phyloP scores from a whole-genome alignment of 2,113 vertebrate genomes.

The Sula dactylatra region DNA sequence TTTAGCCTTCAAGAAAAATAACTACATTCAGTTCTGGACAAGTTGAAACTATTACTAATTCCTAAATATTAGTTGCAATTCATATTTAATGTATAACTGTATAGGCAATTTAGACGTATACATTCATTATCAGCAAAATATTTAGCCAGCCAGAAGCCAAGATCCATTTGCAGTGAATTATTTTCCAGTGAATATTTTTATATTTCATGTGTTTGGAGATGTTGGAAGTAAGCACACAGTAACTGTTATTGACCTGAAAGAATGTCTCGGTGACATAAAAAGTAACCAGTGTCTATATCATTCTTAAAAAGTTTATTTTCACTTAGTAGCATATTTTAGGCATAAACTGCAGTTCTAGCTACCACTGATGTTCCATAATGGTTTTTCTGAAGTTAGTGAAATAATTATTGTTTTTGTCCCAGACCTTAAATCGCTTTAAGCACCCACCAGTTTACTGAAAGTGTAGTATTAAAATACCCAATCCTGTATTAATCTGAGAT shows the following conservation, averaged over 20 bases:
- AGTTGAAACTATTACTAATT: background rate
- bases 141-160: background rate
- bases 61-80: background rate
- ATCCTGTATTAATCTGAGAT: background rate
- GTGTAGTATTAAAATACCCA: background rate
- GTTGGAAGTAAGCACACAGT: background rate
- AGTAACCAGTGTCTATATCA: background rate
- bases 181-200: background rate
- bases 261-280: background rate
- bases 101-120: background rate
- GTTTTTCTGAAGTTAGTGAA: background rate
- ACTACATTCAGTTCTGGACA: background rate
- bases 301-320: background rate
- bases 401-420: background rate
- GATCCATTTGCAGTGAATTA: background rate
- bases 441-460: background rate
- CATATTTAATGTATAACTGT: background rate
- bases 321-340: background rate
- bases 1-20: background rate
- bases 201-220: background rate
- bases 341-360: background rate
- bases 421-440: background rate
- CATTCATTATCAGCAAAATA: background rate
- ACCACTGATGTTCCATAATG: background rate
- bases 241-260: background rate